phyloP scores from a whole-genome alignment of 2,797 vertebrate species.

The Vireo griseus region DNA sequence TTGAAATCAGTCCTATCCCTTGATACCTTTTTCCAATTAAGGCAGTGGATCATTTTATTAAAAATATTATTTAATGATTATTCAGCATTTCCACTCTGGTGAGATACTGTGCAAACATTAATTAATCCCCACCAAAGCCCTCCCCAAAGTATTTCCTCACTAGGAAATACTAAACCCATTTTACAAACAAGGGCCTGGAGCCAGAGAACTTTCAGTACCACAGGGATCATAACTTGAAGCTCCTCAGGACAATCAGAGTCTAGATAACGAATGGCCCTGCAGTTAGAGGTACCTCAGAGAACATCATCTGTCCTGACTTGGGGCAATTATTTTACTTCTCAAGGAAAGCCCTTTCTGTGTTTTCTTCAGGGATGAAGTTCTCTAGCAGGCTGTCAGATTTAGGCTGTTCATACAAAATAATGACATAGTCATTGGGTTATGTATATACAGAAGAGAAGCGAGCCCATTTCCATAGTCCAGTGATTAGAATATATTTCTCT shows the following conservation, averaged over 20 bases:
- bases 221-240: neutral
- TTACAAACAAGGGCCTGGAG: slow-evolving; percentile 25
- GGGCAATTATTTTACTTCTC: neutral
- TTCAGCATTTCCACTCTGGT: neutral
- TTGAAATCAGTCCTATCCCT: neutral
- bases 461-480: neutral
- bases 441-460: accelerated
- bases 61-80: slow-evolving; percentile 34
- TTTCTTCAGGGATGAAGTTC: neutral
- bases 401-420: neutral
- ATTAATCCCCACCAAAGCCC: slow-evolving; percentile 24
- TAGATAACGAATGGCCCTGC: neutral
- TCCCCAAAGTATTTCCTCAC: neutral
- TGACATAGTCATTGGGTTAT: neutral
- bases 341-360: neutral
- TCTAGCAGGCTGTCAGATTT: neutral
- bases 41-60: slow-evolving; percentile 3
- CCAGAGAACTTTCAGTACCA: neutral
- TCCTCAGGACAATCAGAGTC: neutral
- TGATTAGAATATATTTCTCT: neutral
- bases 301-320: neutral
- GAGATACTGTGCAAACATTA: slow-evolving; percentile 10
- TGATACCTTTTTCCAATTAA: slow-evolving; percentile 26
- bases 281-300: neutral
- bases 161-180: slow-evolving; percentile 1